A percentile compares a stretch with the other conserved stretches of the same genome.
phyloP scores from a whole-genome alignment of 2,113 vertebrate genomes.

The Girardinichthys multiradiatus region DNA sequence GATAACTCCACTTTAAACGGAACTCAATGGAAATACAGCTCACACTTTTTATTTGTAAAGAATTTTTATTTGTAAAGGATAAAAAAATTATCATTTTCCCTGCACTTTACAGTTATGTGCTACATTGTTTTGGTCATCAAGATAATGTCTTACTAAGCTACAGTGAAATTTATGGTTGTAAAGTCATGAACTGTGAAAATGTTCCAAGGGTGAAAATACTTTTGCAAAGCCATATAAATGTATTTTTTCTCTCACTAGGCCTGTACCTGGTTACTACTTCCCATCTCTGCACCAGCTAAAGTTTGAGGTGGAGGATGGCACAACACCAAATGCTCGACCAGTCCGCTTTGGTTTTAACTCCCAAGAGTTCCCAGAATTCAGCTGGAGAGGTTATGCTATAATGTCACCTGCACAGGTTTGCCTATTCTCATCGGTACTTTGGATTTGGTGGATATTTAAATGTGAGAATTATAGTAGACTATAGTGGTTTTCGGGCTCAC shows the following conservation, averaged over 20 bases:
- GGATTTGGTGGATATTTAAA: background rate
- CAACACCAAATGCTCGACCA: conserved; percentile 75
- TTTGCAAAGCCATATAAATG: background rate
- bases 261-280: conserved; percentile 85
- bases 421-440: background rate
- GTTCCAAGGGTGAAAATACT: background rate
- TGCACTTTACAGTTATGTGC: too few relatives aligned
- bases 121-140: background rate
- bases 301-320: conserved; percentile 90
- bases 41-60: background rate
- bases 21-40: too few relatives aligned
- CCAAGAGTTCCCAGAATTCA: conserved; percentile 88
- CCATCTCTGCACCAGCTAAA: conserved; percentile 92
- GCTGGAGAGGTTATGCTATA: conserved; percentile 90
- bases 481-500: conserved; percentile 12
- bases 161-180: too few relatives aligned
- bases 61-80: background rate
- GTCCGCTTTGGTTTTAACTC: conserved; percentile 87
- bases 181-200: background rate
- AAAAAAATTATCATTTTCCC: too few relatives aligned
- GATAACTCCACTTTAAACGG: too few relatives aligned
- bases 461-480: background rate
- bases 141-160: too few relatives aligned
- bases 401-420: conserved; percentile 89
- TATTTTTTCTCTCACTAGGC: conserved; percentile 56